Evolutionary conservation across 2,888 invertebrate species (phyloP).

Genomic region (Trichogramma dendrolimi): DNA sequence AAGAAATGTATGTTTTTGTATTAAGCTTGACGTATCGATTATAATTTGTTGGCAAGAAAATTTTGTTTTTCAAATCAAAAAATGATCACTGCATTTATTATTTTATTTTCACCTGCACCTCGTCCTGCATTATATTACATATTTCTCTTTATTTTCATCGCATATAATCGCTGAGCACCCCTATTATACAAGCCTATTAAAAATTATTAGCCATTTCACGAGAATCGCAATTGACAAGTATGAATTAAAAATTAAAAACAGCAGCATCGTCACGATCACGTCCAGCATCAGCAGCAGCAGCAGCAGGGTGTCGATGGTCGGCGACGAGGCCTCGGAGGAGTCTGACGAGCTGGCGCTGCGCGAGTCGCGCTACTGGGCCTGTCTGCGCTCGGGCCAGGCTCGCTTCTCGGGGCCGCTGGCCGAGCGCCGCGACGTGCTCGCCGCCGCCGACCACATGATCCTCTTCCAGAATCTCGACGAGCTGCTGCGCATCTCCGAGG

Average conservation of each 20-base stretch:
- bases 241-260: slow-evolving; percentile 3
- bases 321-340: slow-evolving; percentile 65
- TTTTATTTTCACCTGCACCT: slow-evolving; percentile 21
- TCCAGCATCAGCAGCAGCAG: background rate
- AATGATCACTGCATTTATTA: slow-evolving; percentile 14
- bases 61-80: slow-evolving; percentile 56
- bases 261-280: background rate
- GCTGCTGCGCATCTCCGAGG: slow-evolving; percentile 74
- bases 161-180: too few species aligned
- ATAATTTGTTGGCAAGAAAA: slow-evolving; percentile 50
- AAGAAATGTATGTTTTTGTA: slow-evolving; percentile 37
- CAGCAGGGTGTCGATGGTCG: slow-evolving; percentile 42
- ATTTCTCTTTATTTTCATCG: slow-evolving; percentile 17
- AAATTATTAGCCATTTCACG: background rate
- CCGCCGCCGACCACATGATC: slow-evolving; percentile 71
- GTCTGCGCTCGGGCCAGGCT: slow-evolving; percentile 73
- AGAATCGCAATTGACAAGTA: background rate
- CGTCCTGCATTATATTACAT: slow-evolving; percentile 14
- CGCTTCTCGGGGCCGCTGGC: slow-evolving; percentile 72
- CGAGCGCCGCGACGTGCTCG: slow-evolving; percentile 73
- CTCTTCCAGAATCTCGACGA: slow-evolving; percentile 84
- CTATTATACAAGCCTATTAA: too few species aligned
- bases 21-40: slow-evolving; percentile 37
- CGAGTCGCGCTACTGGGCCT: slow-evolving; percentile 75
- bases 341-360: slow-evolving; percentile 63